Conservation (phyloP, 2,888 invertebrate genomes). For the Galerucella nymphaeae region DNA sequence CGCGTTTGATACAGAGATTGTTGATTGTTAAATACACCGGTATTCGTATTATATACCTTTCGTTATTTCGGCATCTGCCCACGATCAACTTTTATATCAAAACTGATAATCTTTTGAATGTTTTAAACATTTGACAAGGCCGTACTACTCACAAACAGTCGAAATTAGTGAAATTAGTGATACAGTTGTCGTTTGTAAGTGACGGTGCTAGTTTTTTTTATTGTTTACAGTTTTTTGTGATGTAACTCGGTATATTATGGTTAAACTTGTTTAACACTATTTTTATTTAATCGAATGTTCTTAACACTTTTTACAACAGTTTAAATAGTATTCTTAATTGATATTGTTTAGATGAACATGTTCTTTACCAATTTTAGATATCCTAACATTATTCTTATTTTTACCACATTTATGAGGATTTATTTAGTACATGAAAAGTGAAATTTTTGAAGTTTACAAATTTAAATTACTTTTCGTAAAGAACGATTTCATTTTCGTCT, state of each 20-base stretch:
- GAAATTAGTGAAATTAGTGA: background rate
- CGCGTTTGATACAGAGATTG: slow-evolving; percentile 7
- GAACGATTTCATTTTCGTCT: no score
- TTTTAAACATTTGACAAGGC: background rate
- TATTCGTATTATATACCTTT: background rate
- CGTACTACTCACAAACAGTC: background rate
- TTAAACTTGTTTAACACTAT: background rate
- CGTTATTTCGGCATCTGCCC: background rate
- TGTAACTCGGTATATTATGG: background rate
- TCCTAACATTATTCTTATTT: no score
- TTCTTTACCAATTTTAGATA: background rate
- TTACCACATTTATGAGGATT: no score
- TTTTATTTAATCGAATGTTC: background rate
- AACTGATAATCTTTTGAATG: background rate
- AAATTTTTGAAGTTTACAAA: no score
- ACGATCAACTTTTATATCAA: background rate
- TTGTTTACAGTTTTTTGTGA: background rate
- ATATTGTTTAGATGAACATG: background rate
- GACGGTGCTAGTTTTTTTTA: background rate
- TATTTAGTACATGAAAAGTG: no score
- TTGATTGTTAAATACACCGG: background rate
- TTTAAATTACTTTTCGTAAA: no score
- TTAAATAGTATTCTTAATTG: background rate
- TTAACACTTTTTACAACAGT: background rate
- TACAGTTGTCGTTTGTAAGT: background rate